Evolutionary conservation across 2,888 invertebrate genomes (phyloP).

Genomic region (Mantis religiosa): DNA sequence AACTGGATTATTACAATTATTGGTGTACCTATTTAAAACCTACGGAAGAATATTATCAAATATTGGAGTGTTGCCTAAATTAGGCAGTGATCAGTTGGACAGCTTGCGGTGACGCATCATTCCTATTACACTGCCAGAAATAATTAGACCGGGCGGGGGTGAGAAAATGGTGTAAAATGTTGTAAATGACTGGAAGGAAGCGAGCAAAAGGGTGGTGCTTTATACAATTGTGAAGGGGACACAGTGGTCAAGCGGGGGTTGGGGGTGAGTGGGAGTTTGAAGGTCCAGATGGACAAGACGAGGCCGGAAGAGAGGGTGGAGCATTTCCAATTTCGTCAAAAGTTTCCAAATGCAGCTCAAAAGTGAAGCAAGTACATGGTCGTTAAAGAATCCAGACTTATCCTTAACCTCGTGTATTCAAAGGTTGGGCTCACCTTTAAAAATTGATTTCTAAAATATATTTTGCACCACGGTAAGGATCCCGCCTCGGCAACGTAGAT

Average conservation of each 20-base stretch:
- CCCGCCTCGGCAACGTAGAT: too few species aligned
- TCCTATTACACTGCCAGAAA: neutral
- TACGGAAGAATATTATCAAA: too few species aligned
- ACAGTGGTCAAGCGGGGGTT: neutral
- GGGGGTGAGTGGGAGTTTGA: neutral
- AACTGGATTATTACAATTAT: too few species aligned
- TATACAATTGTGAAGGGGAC: neutral
- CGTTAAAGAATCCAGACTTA: too few species aligned
- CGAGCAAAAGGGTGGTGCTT: neutral
- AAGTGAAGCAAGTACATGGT: neutral
- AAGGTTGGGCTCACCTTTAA: too few species aligned
- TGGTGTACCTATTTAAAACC: too few species aligned
- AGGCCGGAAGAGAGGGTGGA: neutral
- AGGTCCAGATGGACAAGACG: neutral
- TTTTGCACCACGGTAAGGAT: too few species aligned
- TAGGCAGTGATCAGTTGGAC: too few species aligned
- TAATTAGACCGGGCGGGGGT: constrained; percentile 4
- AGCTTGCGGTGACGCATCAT: neutral
- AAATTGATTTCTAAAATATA: too few species aligned
- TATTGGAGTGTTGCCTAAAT: too few species aligned
- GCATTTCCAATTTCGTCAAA: neutral
- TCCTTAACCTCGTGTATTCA: too few species aligned
- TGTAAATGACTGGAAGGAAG: neutral
- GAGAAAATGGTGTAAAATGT: constrained; percentile 16
- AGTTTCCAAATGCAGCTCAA: neutral